Percentiles rank a stretch among this genome's conserved stretches.
Conservation (phyloP, 2,113 vertebrate genomes). For the Thalassoma bifasciatum region DNA sequence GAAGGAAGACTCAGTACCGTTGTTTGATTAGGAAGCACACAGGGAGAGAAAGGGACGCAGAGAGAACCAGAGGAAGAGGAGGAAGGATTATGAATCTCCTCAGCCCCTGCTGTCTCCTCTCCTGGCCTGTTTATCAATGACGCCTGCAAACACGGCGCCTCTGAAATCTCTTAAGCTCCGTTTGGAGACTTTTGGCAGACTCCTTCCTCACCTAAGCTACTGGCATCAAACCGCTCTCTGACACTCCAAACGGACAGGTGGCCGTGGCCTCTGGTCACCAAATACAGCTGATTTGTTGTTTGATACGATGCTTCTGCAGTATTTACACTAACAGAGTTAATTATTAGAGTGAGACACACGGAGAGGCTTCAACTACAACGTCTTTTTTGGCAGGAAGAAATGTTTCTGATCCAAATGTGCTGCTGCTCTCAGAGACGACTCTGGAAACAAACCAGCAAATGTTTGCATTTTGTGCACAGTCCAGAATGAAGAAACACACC, state of each 20-base stretch:
- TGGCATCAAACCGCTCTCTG: conserved; percentile 14
- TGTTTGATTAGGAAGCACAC: conserved; percentile 59
- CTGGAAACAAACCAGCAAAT: not conserved
- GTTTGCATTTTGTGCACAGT: too few species aligned
- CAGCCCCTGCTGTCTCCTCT: conserved; percentile 70
- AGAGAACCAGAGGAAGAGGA: conserved; percentile 53
- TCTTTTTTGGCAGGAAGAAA: conserved; percentile 13
- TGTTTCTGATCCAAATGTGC: not conserved
- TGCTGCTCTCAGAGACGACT: not conserved
- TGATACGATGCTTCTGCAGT: not conserved
- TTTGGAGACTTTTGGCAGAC: conserved; percentile 58
- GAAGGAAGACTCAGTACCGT: conserved; percentile 47
- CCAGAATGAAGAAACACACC: too few species aligned
- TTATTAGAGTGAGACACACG: conserved; percentile 1
- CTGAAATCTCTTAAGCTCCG: conserved; percentile 57
- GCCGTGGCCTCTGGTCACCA: not conserved
- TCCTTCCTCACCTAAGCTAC: conserved; percentile 32
- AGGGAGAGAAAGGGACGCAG: conserved; percentile 20
- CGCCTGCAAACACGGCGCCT: conserved; percentile 56
- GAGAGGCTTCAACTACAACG: not conserved
- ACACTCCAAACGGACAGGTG: conserved; percentile 29
- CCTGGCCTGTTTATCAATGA: conserved; percentile 67
- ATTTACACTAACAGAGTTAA: conserved; percentile 3
- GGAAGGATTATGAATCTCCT: conserved; percentile 66
- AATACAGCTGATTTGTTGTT: conserved; percentile 23